Evolutionary conservation across 2,888 invertebrate genomes (phyloP).

Genomic region (Drosophila pegasa): DNA sequence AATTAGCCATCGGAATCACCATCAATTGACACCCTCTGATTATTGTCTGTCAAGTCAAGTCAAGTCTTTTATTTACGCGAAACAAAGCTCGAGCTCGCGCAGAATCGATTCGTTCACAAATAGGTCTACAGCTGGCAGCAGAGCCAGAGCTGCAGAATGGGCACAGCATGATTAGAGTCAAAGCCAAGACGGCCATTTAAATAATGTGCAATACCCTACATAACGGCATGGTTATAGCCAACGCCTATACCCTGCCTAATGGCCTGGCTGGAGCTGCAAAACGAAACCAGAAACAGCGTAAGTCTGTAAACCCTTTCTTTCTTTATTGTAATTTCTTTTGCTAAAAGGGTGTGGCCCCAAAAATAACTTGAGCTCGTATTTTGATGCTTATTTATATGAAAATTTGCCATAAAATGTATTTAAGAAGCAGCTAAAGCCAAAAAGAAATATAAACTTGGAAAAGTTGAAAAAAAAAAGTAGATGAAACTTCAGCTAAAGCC

Average conservation of each 20-base stretch:
- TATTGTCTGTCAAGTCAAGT: background rate
- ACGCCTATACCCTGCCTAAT: background rate
- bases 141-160: no score
- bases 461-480: background rate
- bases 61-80: background rate
- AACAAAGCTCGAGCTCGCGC: background rate
- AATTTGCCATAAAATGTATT: background rate
- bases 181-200: background rate
- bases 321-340: constrained; percentile 3
- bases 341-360: background rate
- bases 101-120: background rate
- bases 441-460: background rate
- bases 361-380: background rate
- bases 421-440: background rate
- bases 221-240: constrained; percentile 1
- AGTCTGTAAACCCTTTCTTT: constrained; percentile 1
- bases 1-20: background rate
- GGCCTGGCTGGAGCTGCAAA: background rate
- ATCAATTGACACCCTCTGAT: background rate
- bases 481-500: background rate
- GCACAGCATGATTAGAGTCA: no score
- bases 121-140: background rate
- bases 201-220: background rate
- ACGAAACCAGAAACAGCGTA: background rate
- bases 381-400: constrained; percentile 3